These are phyloP conservation scores for Hemicordylus capensis DNA, from an alignment of 2,113 vertebrate species.

Conservation along the genomic window DNA sequence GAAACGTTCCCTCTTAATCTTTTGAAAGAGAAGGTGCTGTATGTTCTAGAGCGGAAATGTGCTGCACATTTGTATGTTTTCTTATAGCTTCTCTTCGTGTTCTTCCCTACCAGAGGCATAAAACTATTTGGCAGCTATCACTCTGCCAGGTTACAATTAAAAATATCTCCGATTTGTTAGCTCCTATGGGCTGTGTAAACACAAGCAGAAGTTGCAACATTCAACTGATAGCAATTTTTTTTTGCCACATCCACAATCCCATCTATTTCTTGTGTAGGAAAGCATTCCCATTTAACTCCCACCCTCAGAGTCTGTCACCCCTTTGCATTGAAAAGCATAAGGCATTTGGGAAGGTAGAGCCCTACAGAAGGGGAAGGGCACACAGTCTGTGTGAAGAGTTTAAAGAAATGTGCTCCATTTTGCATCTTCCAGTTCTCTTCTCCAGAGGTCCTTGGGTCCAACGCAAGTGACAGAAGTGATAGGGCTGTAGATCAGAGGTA, in stretches of 20 bases:
- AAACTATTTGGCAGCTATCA: not conserved
- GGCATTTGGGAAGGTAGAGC: too few species aligned
- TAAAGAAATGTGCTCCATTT: too few species aligned
- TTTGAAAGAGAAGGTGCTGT: slow-evolving; percentile 11
- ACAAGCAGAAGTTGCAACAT: not conserved
- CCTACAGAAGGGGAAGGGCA: too few species aligned
- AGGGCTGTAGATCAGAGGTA: too few species aligned
- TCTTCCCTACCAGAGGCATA: not conserved
- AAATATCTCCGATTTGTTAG: not conserved
- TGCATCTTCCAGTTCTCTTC: too few species aligned
- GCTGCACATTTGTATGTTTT: not conserved
- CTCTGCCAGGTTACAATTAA: not conserved
- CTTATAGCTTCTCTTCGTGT: slow-evolving; percentile 6
- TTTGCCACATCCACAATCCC: not conserved
- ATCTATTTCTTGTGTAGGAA: not conserved
- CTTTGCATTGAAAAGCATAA: too few species aligned
- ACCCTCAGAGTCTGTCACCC: too few species aligned
- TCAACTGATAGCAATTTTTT: not conserved
- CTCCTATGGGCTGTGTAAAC: not conserved
- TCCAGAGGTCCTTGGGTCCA: too few species aligned
- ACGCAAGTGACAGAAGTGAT: too few species aligned
- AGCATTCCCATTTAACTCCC: not conserved
- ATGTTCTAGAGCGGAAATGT: not conserved
- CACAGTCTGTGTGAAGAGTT: too few species aligned
- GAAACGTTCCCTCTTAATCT: slow-evolving; percentile 28